Percentiles rank a stretch among this genome's conserved stretches.
Conservation (phyloP, 2,888 invertebrate species). For the Pteria penguin region DNA sequence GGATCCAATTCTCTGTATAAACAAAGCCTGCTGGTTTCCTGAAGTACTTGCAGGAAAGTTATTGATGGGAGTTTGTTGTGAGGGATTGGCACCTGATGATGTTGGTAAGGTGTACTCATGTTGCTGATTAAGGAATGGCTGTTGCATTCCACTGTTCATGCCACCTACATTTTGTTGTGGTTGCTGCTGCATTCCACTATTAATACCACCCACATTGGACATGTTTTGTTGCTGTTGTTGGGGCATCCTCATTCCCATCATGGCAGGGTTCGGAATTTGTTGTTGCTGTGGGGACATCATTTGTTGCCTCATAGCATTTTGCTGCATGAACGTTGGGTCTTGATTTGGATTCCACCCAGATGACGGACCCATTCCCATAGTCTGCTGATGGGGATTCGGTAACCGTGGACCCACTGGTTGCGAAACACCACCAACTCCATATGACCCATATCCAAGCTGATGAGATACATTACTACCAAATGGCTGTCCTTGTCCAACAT, state of each 20-base stretch:
- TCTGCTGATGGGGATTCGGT: conserved; percentile 59
- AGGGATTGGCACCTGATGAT: conserved; percentile 16
- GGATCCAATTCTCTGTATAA: conserved; percentile 62
- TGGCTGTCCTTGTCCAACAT: conserved; percentile 49
- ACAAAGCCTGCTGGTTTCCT: conserved; percentile 45
- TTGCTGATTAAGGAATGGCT: conserved; percentile 59
- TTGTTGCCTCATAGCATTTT: conserved; percentile 18
- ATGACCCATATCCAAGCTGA: conserved; percentile 34
- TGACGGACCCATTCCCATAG: conserved; percentile 50
- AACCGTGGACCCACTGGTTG: conserved; percentile 53
- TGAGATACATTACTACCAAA: conserved; percentile 61
- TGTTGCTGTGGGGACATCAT: conserved; percentile 41
- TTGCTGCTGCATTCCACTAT: conserved; percentile 26
- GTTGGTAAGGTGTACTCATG: conserved; percentile 62
- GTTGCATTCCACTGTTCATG: conserved; percentile 48
- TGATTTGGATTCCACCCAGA: conserved; percentile 59
- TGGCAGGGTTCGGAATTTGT: conserved; percentile 15
- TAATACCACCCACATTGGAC: conserved; percentile 49
- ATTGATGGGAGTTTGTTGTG: conserved; percentile 25
- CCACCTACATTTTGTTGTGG: conserved; percentile 20
- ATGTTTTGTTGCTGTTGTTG: neutral
- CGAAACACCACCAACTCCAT: conserved; percentile 9
- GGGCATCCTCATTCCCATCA: neutral
- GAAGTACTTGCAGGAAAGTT: conserved; percentile 34
- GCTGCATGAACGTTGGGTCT: conserved; percentile 32